Evolutionary conservation across 2,113 vertebrate species (phyloP).

Genomic region (Lanius ludovicianus): DNA sequence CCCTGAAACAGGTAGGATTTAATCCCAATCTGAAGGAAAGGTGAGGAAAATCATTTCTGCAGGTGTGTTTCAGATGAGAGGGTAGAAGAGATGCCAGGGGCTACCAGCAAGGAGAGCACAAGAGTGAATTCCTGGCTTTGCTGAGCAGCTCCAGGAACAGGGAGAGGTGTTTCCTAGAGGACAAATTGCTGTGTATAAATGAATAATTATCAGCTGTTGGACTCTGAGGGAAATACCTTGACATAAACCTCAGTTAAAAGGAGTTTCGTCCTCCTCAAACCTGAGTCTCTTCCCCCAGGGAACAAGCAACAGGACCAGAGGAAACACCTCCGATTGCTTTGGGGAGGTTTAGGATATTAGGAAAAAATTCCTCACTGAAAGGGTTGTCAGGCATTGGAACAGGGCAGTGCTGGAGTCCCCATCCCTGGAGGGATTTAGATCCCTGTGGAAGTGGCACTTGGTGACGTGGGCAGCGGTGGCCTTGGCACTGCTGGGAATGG

Average conservation of each 20-base stretch:
- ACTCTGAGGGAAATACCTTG: not conserved
- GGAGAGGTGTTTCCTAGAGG: not conserved
- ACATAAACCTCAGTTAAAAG: not conserved
- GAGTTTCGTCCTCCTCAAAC: not conserved
- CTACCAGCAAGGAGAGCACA: not conserved
- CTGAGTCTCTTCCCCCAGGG: not conserved
- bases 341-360: not conserved
- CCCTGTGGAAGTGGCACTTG: not conserved
- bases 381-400: not conserved
- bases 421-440: rapidly evolving
- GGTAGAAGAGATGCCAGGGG: not conserved
- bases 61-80: not conserved
- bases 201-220: not conserved
- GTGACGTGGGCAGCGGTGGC: not conserved
- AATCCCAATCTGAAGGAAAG: not conserved
- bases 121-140: not conserved
- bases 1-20: not conserved
- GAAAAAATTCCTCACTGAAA: not conserved
- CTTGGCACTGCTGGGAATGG: not conserved
- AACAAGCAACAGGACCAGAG: not conserved
- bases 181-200: not conserved
- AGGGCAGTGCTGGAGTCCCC: not conserved
- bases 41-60: not conserved
- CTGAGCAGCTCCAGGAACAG: not conserved
- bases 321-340: not conserved